Percentiles rank a stretch among this genome's conserved stretches.
phyloP scores from a whole-genome alignment of 2,888 invertebrate species.

The Caenorhabditis sp. region DNA sequence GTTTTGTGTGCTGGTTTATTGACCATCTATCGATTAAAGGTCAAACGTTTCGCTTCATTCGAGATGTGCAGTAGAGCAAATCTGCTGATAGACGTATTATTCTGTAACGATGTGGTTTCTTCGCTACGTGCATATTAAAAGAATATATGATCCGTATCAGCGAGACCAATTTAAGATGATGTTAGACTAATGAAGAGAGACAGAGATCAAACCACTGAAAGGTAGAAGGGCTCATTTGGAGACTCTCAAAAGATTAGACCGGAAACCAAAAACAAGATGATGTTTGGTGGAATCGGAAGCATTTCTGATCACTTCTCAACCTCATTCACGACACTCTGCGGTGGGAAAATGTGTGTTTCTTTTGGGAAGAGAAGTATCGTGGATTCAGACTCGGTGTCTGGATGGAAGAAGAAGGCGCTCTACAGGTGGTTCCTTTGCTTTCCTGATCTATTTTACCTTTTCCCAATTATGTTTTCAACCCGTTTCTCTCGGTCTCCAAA shows the following conservation, averaged over 20 bases:
- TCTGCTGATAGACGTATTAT: not conserved
- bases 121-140: not conserved
- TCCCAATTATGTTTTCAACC: too few relatives aligned
- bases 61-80: not conserved
- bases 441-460: not conserved
- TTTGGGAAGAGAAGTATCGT: too few relatives aligned
- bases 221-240: conserved; percentile 1
- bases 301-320: not conserved
- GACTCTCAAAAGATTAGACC: not conserved
- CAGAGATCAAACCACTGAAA: not conserved
- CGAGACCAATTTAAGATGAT: not conserved
- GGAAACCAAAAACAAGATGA: not conserved
- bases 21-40: conserved; percentile 1
- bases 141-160: not conserved
- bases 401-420: too few relatives aligned
- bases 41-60: not conserved
- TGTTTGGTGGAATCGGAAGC: too few relatives aligned
- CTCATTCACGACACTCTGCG: too few relatives aligned
- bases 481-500: not conserved
- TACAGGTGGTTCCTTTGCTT: too few relatives aligned
- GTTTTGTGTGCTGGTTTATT: not conserved
- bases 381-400: too few relatives aligned
- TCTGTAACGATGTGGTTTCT: not conserved
- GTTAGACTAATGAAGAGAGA: not conserved
- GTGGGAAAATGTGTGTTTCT: too few relatives aligned